phyloP scores from a whole-genome alignment of 2,113 vertebrate genomes.

The Pterocles gutturalis region DNA sequence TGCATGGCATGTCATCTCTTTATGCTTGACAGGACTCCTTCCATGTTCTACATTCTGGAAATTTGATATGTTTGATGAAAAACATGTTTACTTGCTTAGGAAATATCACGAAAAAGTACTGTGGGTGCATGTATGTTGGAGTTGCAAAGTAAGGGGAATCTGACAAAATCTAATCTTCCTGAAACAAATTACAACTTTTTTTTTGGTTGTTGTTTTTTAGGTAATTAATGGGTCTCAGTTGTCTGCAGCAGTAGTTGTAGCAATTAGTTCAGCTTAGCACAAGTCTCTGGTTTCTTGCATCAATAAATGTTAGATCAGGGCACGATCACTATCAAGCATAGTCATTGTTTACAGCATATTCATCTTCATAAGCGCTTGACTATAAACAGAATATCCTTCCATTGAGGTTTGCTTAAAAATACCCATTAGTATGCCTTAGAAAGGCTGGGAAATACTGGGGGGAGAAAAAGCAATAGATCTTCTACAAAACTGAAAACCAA shows the following conservation, averaged over 20 bases:
- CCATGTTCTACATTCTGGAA: not conserved
- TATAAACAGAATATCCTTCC: slow-evolving; percentile 40
- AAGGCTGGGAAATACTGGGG: not conserved
- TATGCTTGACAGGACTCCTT: not conserved
- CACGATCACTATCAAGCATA: not conserved
- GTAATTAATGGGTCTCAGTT: slow-evolving; percentile 15
- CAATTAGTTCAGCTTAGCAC: slow-evolving; percentile 50
- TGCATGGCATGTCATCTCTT: not conserved
- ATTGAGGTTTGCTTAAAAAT: slow-evolving; percentile 27
- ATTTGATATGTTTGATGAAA: not conserved
- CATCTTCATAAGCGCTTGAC: slow-evolving; percentile 49
- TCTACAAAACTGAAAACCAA: not conserved
- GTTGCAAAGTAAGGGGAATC: not conserved
- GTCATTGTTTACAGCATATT: slow-evolving; percentile 61
- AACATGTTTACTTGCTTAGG: not conserved
- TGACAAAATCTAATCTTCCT: not conserved
- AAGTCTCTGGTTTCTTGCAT: slow-evolving; percentile 58
- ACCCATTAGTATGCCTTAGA: not conserved
- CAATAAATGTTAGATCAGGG: slow-evolving; percentile 29
- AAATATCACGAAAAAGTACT: not conserved
- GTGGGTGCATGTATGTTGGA: not conserved
- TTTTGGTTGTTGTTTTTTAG: not conserved
- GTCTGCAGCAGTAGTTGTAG: not conserved
- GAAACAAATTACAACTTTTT: not conserved
- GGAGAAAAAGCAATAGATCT: not conserved